Conservation (phyloP, 2,888 invertebrate species). For the Diplazon laetatorius region DNA sequence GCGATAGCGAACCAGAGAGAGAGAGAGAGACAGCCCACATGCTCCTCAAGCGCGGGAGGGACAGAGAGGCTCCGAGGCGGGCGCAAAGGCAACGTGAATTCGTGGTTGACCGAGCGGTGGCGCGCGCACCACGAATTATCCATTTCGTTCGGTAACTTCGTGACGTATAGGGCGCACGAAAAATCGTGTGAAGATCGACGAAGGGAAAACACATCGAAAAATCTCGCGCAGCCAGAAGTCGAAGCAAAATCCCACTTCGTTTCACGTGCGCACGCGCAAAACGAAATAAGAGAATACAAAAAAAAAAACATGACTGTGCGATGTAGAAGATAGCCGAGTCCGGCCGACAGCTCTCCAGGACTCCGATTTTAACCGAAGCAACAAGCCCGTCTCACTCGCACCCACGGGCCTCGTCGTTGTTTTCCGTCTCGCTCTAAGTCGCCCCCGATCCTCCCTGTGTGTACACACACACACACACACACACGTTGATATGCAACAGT, state of each 20-base stretch:
- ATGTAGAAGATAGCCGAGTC: slow-evolving; percentile 38
- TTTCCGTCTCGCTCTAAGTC: slow-evolving; percentile 35
- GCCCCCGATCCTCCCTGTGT: slow-evolving; percentile 58
- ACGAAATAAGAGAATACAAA: too few relatives aligned
- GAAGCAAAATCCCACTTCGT: too few relatives aligned
- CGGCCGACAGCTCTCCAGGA: slow-evolving; percentile 28
- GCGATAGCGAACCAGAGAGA: slow-evolving; percentile 13
- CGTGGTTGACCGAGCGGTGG: slow-evolving; percentile 77
- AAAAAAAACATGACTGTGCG: too few relatives aligned
- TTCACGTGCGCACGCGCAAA: too few relatives aligned
- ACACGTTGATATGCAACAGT: slow-evolving; percentile 17
- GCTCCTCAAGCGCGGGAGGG: not conserved
- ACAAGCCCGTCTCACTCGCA: not conserved
- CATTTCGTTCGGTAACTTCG: slow-evolving; percentile 14
- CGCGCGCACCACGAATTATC: slow-evolving; percentile 71
- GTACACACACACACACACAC: not conserved
- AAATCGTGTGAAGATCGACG: too few relatives aligned
- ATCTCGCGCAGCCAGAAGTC: too few relatives aligned
- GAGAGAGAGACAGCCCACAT: too few relatives aligned
- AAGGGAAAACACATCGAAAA: too few relatives aligned
- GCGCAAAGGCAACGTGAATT: slow-evolving; percentile 80
- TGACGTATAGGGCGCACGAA: not conserved
- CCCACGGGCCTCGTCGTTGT: too few relatives aligned
- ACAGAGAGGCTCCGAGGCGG: slow-evolving; percentile 8
- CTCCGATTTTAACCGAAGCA: too few relatives aligned